Evolutionary conservation across 2,888 invertebrate species (phyloP), one percentile per base, ranked within the genome.

Genomic region (Cheiracanthium punctorium): DNA sequence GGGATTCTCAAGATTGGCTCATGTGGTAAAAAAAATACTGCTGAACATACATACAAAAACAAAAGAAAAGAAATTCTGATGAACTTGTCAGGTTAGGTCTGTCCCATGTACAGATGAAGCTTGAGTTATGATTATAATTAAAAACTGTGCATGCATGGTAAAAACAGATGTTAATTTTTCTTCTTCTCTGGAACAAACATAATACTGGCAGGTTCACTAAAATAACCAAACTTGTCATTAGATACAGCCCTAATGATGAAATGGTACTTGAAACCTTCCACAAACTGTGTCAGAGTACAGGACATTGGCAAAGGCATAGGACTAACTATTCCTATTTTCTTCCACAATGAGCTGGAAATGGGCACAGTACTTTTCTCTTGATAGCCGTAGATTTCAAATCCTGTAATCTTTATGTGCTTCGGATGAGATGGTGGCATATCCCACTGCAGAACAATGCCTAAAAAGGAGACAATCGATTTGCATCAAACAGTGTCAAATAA

Each of bases 401-500:
- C 24, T 0, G 0, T 29, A 8, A 76, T 5, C 5, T 41, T 29
- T 24, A 58, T 24, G 24, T 20, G 1, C 2, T 4, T 58, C 4
- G 28, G 52, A 67, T 32, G 29, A n/a, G 8, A 12, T 7, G 33
- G 12, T 7, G 82, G 76, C 65, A 82, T 69, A 12, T 82, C 76
- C 76, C 82, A 82, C 12, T 72, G 76, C 14, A 82, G 30, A n/a
- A 76, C 37, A 32, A 82, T 76, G 2, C 65, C 82, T 82, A 41
- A 28, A 43, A 48, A 72, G n/a, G n/a, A n/a, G n/a, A n/a, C n/a
- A n/a, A n/a, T n/a, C n/a, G n/a, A n/a, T n/a, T n/a, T n/a, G n/a
- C n/a, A n/a, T n/a, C n/a, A n/a, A n/a, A n/a, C n/a, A n/a, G n/a
- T n/a, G n/a, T n/a, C n/a, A n/a, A n/a, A n/a, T n/a, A n/a, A n/a